Evolutionary conservation across 2,888 invertebrate species (phyloP).

Genomic region (Anoplius nigerrimus): DNA sequence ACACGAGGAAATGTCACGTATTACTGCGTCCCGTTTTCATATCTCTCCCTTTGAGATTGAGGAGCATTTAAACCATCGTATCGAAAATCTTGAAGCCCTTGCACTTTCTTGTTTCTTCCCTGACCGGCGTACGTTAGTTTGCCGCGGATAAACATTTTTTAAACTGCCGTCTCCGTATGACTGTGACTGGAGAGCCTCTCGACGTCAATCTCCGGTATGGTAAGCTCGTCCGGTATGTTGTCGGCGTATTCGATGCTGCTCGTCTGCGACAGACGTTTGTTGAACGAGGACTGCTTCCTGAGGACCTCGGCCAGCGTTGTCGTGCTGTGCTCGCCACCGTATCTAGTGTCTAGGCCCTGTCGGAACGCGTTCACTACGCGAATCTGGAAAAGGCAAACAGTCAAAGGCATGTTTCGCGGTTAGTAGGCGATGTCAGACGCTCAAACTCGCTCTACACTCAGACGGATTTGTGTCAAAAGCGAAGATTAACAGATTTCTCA

Average conservation of each 20-base stretch:
- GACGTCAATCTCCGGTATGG: conserved; percentile 94
- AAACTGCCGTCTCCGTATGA: conserved; percentile 96
- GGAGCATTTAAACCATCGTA: too few relatives aligned
- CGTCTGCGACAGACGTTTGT: conserved; percentile 93
- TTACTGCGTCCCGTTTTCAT: too few relatives aligned
- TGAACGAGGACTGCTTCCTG: conserved; percentile 94
- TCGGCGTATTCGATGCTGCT: conserved; percentile 95
- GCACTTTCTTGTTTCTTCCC: too few relatives aligned
- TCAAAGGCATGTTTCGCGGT: too few relatives aligned
- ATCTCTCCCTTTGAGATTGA: too few relatives aligned
- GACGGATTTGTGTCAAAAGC: too few relatives aligned
- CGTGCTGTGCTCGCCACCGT: conserved; percentile 87
- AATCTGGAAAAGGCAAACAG: conserved; percentile 84
- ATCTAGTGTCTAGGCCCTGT: conserved; percentile 87
- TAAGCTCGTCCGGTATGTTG: conserved; percentile 90
- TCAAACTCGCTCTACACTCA: too few relatives aligned
- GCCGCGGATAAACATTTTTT: conserved; percentile 68
- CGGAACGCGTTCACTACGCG: conserved; percentile 99
- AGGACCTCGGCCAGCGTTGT: conserved; percentile 94
- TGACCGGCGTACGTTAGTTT: conserved; percentile 15
- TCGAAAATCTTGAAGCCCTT: too few relatives aligned
- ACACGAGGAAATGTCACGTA: too few relatives aligned
- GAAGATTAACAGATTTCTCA: too few relatives aligned
- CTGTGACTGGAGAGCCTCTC: conserved; percentile 94
- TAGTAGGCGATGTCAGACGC: too few relatives aligned